Conservation (phyloP, 2,113 vertebrate genomes). For the Pagrus major region DNA sequence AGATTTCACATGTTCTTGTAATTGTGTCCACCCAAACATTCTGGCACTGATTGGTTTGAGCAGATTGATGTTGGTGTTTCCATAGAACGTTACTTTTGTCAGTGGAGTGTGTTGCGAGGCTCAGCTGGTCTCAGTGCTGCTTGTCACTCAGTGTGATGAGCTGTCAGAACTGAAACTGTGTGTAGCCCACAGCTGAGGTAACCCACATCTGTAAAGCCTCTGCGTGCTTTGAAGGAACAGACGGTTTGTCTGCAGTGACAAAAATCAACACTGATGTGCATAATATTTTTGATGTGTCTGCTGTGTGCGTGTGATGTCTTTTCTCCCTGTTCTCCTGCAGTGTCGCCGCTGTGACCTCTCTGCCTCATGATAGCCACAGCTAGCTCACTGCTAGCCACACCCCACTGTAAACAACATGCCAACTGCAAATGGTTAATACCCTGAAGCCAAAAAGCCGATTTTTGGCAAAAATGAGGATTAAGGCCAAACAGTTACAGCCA, state of each 20-base stretch:
- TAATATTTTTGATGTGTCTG: conserved; percentile 1
- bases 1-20: too few relatives aligned
- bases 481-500: conserved; percentile 41
- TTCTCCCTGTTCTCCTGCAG: not conserved
- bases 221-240: conserved; percentile 13
- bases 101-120: conserved; percentile 6
- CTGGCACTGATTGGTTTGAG: not conserved
- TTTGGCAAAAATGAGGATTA: conserved; percentile 47
- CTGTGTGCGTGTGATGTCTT: not conserved
- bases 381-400: not conserved
- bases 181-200: conserved; percentile 36
- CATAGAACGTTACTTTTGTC: conserved; percentile 2
- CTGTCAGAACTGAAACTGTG: conserved; percentile 18
- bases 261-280: conserved; percentile 16
- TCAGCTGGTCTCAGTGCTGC: conserved; percentile 53
- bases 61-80: not conserved
- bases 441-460: conserved; percentile 41
- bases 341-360: not conserved
- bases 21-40: not conserved
- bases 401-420: conserved; percentile 3
- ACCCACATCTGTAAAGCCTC: conserved; percentile 24
- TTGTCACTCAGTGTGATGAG: conserved; percentile 57
- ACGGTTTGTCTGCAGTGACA: conserved; percentile 35
- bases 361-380: not conserved
- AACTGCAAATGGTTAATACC: conserved; percentile 38